A percentile compares a stretch with the other conserved stretches of the same genome.
These are phyloP conservation scores for Garrulus glandarius DNA, from an alignment of 2,797 vertebrate genomes.

Conservation along the genomic window DNA sequence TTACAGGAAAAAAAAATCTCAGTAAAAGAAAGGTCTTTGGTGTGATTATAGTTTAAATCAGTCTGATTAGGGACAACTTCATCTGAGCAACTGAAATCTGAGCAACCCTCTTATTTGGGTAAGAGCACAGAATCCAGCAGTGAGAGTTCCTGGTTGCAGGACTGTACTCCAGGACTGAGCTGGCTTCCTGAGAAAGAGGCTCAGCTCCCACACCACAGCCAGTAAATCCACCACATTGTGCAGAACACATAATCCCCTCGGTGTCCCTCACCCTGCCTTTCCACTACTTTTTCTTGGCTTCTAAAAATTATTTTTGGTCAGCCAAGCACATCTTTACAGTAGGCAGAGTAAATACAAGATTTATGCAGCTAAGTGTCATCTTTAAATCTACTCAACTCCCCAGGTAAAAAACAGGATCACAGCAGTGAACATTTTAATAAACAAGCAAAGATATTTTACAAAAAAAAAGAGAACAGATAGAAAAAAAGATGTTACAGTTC, in stretches of 20 bases:
- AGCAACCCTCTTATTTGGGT: too few species aligned
- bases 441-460: conserved; percentile 11
- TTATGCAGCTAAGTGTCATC: conserved; percentile 31
- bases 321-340: background rate
- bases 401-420: conserved; percentile 22
- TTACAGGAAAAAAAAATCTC: background rate
- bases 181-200: background rate
- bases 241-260: background rate
- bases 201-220: background rate
- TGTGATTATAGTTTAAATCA: background rate
- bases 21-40: background rate
- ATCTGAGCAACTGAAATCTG: background rate
- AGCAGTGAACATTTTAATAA: conserved; percentile 59
- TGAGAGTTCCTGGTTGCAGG: background rate
- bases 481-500: conserved; percentile 1
- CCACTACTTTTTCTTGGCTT: background rate
- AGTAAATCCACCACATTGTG: background rate
- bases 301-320: conserved; percentile 28
- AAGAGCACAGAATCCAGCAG: background rate
- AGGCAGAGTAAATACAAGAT: conserved; percentile 4
- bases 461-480: background rate
- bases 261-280: background rate
- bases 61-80: background rate
- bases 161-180: background rate
- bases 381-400: conserved; percentile 35